A percentile compares a stretch with the other conserved stretches of the same genome.
phyloP scores from a whole-genome alignment of 2,113 vertebrate species.

The Microtus pennsylvanicus region DNA sequence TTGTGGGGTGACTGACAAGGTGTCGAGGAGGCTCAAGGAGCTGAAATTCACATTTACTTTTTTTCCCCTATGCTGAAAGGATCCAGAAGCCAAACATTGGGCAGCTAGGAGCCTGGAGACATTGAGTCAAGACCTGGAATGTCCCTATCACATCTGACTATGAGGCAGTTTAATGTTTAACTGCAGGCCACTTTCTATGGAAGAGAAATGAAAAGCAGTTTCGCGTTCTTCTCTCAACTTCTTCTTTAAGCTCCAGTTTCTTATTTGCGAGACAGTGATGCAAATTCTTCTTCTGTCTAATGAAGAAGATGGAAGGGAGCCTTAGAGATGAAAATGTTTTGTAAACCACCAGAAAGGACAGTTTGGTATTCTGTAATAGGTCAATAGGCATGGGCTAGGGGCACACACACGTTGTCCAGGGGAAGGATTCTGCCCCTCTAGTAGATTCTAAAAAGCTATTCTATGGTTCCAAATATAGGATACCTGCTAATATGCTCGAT shows the following conservation, averaged over 20 bases:
- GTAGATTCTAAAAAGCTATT: neutral
- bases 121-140: neutral
- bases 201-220: neutral
- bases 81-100: neutral
- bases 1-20: neutral
- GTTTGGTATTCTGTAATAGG: neutral
- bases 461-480: neutral
- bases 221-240: neutral
- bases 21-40: neutral
- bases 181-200: neutral
- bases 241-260: neutral
- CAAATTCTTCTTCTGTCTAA: neutral
- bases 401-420: neutral
- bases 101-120: neutral
- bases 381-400: too few species aligned
- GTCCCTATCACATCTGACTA: too few species aligned
- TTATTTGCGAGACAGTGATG: slow-evolving; percentile 24
- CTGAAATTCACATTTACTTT: neutral
- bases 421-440: neutral
- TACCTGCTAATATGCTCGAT: neutral
- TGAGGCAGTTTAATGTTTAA: neutral
- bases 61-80: neutral
- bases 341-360: neutral
- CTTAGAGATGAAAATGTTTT: neutral
- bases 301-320: neutral